Percentiles rank a stretch among this genome's conserved stretches.
phyloP scores from a whole-genome alignment of 2,113 vertebrate genomes.

The Octodon degus region DNA sequence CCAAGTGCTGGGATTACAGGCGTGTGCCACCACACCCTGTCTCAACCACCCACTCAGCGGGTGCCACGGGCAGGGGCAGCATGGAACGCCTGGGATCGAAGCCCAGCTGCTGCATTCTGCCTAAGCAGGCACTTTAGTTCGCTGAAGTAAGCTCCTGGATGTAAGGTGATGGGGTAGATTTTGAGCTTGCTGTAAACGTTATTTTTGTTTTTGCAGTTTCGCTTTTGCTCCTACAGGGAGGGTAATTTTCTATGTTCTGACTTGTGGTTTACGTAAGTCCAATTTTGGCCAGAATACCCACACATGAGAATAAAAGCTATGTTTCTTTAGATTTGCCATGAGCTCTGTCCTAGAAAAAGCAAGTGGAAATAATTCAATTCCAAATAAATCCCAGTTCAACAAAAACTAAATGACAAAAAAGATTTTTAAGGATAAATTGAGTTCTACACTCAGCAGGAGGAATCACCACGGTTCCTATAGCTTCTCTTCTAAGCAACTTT shows the following conservation, averaged over 20 bases:
- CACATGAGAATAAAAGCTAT: not conserved
- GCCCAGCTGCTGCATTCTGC: too few relatives aligned
- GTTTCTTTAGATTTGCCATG: not conserved
- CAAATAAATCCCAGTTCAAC: conserved; percentile 4
- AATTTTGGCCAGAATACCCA: not conserved
- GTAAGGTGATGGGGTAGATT: not conserved
- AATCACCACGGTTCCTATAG: not conserved
- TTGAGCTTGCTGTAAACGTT: not conserved
- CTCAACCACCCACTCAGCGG: too few relatives aligned
- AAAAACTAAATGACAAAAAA: not conserved
- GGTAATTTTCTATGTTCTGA: not conserved
- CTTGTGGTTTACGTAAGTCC: not conserved
- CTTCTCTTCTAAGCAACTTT: not conserved
- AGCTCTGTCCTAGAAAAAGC: not conserved
- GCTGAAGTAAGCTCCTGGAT: not conserved
- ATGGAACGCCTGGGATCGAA: too few relatives aligned
- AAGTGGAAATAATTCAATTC: conserved; percentile 25
- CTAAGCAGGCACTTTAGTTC: too few relatives aligned
- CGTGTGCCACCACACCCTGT: too few relatives aligned
- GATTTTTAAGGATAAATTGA: not conserved
- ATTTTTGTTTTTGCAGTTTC: not conserved
- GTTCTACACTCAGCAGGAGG: not conserved
- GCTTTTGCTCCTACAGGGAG: not conserved
- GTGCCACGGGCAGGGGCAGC: too few relatives aligned
- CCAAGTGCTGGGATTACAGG: too few relatives aligned